phyloP scores from a whole-genome alignment of 92 coral and sea anemone species.

The Parazoanthus darwini region DNA sequence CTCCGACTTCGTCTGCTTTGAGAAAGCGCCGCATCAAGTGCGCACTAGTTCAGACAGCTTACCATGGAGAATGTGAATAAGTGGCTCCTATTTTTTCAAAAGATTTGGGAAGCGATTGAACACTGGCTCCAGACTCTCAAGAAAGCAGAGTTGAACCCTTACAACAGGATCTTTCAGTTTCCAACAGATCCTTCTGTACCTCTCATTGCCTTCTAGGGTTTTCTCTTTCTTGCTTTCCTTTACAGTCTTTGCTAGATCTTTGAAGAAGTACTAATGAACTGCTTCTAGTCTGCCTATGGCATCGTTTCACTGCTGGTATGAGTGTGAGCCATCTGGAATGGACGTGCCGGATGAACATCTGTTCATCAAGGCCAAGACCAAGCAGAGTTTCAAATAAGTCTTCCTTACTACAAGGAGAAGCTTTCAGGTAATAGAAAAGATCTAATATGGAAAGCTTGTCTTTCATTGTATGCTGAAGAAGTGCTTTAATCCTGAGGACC shows the following conservation, averaged over 20 bases:
- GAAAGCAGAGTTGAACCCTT: slow-evolving; percentile 7
- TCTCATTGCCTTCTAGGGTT: background rate
- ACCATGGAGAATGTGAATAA: background rate
- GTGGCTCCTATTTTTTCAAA: background rate
- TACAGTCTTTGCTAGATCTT: background rate
- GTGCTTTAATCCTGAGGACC: too few relatives aligned
- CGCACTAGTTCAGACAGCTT: too few relatives aligned
- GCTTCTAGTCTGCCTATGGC: background rate
- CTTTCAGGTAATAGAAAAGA: slow-evolving; percentile 8
- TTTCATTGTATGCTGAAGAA: too few relatives aligned
- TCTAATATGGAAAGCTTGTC: background rate
- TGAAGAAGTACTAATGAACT: background rate
- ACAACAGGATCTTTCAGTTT: background rate
- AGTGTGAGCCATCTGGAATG: too few relatives aligned
- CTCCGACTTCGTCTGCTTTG: background rate
- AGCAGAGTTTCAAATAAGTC: background rate
- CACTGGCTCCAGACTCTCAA: background rate
- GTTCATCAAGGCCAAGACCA: background rate
- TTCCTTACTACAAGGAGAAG: background rate
- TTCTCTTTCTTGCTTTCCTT: background rate
- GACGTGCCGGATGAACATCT: background rate
- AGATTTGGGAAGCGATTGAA: background rate
- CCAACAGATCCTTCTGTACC: background rate
- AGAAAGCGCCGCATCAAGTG: background rate
- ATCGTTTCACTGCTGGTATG: background rate